Conservation (phyloP, 2,797 vertebrate species). For the Morelia viridis region DNA sequence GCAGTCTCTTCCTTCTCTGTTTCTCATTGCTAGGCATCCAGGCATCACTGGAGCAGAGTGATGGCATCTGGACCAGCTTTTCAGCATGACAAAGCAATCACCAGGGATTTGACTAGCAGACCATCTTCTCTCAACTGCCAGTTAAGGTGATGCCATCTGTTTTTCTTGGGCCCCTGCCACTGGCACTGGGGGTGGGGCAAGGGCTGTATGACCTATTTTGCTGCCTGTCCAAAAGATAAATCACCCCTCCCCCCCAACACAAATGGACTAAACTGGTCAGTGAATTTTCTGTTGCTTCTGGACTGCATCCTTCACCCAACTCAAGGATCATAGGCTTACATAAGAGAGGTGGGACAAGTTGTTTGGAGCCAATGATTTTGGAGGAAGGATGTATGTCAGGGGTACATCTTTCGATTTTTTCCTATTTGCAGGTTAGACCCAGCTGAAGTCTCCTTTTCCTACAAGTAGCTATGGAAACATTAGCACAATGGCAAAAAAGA, state of each 20-base stretch:
- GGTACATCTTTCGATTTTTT: too few relatives aligned
- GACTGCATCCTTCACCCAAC: background rate
- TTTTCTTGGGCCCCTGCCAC: background rate
- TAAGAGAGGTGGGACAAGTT: background rate
- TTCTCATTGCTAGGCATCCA: background rate
- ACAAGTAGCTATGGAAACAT: too few relatives aligned
- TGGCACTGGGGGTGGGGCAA: background rate
- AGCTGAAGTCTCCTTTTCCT: too few relatives aligned
- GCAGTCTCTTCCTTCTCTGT: background rate
- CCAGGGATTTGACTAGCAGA: background rate
- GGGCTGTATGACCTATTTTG: background rate
- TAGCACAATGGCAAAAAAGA: too few relatives aligned
- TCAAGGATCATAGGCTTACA: background rate
- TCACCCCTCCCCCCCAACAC: background rate
- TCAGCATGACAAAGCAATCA: background rate
- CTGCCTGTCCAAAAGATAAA: background rate
- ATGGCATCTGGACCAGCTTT: background rate
- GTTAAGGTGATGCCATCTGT: background rate
- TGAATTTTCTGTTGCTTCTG: background rate
- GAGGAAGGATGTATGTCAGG: background rate
- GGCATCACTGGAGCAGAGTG: background rate
- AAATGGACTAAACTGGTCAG: background rate
- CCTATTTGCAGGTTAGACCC: too few relatives aligned
- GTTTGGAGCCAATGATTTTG: background rate
- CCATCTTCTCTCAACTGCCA: background rate